Evolutionary conservation across 30 jellyfish, hydroid and myxozoan species (phyloP).

Genomic region (Nemopilema nomurai): DNA sequence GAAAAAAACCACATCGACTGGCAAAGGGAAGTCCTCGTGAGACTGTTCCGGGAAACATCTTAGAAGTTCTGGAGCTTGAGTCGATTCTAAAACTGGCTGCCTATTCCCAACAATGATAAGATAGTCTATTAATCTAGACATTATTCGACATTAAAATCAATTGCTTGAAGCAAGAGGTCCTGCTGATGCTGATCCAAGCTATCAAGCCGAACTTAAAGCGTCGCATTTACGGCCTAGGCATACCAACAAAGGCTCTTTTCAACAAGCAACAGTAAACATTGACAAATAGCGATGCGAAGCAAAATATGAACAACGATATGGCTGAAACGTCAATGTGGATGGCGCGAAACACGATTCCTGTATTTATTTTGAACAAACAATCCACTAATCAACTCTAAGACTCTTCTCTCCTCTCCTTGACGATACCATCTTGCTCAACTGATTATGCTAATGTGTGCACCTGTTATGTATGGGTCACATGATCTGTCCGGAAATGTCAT

Average conservation of each 20-base stretch:
- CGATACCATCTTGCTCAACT: conserved; percentile 38
- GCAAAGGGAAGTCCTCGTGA: conserved; percentile 86
- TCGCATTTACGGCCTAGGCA: background rate
- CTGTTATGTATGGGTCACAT: conserved; percentile 31
- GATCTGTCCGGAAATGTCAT: background rate
- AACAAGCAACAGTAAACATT: background rate
- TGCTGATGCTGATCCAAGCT: background rate
- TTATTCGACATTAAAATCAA: background rate
- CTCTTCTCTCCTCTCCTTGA: background rate
- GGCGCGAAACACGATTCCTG: background rate
- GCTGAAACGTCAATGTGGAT: background rate
- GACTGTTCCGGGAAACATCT: conserved; percentile 75
- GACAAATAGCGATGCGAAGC: background rate
- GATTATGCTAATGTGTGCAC: conserved; percentile 69
- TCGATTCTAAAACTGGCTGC: conserved; percentile 79
- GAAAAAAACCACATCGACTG: conserved; percentile 88
- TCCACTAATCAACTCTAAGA: background rate
- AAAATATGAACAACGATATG: background rate
- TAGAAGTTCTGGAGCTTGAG: conserved; percentile 88
- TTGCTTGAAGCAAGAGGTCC: background rate
- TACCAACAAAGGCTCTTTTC: background rate
- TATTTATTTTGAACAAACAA: background rate
- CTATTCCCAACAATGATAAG: conserved; percentile 75
- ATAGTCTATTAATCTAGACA: conserved; percentile 86
- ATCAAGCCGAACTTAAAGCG: background rate